These are phyloP conservation scores for Hypsibius dujardini DNA, from an alignment of 1,140 invertebrate species.

Conservation along the genomic window DNA sequence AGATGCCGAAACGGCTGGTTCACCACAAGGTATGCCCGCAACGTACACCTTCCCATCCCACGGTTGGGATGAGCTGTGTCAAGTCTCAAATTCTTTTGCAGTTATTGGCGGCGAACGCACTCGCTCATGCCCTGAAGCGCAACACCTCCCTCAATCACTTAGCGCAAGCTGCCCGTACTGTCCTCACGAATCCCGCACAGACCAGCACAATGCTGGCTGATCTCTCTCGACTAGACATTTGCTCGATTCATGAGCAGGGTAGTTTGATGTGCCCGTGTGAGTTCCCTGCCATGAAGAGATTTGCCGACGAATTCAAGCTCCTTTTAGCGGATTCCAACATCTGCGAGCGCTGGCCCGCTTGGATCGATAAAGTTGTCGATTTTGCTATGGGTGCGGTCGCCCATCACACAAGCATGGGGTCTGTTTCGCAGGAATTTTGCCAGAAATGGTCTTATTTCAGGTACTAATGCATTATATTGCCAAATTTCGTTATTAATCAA, in stretches of 20 bases:
- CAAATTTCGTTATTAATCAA: constrained; percentile 19
- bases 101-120: constrained; percentile 61
- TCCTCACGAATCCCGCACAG: constrained; percentile 83
- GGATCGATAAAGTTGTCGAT: constrained; percentile 78
- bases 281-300: constrained; percentile 57
- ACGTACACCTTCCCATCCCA: no score
- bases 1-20: constrained; percentile 62
- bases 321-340: constrained; percentile 78
- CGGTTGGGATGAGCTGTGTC: not conserved
- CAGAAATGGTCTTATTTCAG: constrained; percentile 98
- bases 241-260: constrained; percentile 63
- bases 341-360: constrained; percentile 87
- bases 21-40: constrained; percentile 49
- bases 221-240: constrained; percentile 88
- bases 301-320: constrained; percentile 82
- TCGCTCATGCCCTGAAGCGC: constrained; percentile 77
- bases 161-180: constrained; percentile 81
- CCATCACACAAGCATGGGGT: constrained; percentile 22
- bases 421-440: constrained; percentile 59
- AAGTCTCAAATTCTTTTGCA: constrained; percentile 26
- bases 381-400: constrained; percentile 65
- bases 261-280: constrained; percentile 95
- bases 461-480: constrained; percentile 31
- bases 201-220: constrained; percentile 93
- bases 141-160: constrained; percentile 98